Evolutionary conservation across 2,797 vertebrate species (phyloP), one percentile per base, ranked within the genome.

Genomic region (Meriones psammophilus): DNA sequence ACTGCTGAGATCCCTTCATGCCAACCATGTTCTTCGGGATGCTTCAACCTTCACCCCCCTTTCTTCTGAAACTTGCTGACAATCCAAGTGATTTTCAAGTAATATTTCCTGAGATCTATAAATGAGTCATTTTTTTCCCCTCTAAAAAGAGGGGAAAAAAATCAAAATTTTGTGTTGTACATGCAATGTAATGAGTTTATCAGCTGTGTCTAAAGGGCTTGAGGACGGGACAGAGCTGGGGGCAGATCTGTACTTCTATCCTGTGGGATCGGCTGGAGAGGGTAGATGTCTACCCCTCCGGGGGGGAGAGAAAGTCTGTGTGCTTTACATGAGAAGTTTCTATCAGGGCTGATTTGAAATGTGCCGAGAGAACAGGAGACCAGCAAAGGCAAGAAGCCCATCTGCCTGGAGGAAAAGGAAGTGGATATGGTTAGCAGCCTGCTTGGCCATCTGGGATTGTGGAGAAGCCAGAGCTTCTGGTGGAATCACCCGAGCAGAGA

Each of bases 41-140:
- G 8, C 30, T 76, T 73, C 13, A 56, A 15, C n/a, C 73, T 88
- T 81, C 30, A 62, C 18, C 36, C n/a, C 14, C 10, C 36, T 1
- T 50, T 18, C 84, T 89, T 42, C 36, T 12, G 2, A 0, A 79
- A 50, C 58, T 80, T 89, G 26, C 73, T 54, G 24, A 54, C 28
- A 81, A 85, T 90, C 81, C 86, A 54, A 87, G 26, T 18, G 20
- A 64, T 46, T 94, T 94, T 80, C 89, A 88, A 39, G 93, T 26
- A 88, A 28, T 22, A 60, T 94, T 64, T 74, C 58, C 58, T 62
- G 50, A 90, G 62, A 80, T 62, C 46, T n/a, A 22, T 28, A 73
- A 33, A 17, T n/a, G 69, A 83, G 15, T 66, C 36, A 66, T 91
- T 64, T 56, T 88, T 92, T 28, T 10, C 0, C 26, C 56, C 56